phyloP scores from a whole-genome alignment of 1,140 invertebrate genomes.

The Neodiprion virginianus region DNA sequence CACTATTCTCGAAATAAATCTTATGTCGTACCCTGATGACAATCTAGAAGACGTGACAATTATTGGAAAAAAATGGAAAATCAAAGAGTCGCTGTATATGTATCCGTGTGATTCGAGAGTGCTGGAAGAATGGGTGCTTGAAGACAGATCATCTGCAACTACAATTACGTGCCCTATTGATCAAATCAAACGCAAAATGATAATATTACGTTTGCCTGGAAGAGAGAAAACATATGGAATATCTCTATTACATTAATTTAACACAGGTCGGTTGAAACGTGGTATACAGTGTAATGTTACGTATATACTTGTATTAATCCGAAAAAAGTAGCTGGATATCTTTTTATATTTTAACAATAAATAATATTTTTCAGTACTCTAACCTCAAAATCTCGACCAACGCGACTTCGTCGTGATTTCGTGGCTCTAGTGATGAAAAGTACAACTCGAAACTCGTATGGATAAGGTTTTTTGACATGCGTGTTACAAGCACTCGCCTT shows the following conservation, averaged over 20 bases:
- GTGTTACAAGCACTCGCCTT: background rate
- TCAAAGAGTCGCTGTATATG: no score
- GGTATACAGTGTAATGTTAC: background rate
- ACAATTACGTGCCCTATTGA: background rate
- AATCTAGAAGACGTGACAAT: no score
- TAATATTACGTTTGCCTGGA: background rate
- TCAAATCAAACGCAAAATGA: constrained; percentile 1
- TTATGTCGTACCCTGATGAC: no score
- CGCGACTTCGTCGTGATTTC: background rate
- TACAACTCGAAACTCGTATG: background rate
- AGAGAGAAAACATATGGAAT: background rate
- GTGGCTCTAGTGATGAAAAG: background rate
- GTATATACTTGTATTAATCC: background rate
- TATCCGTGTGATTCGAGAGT: no score
- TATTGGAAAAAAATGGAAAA: no score
- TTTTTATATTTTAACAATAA: no score
- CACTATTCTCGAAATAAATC: no score
- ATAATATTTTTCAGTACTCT: no score
- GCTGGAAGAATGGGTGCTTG: no score
- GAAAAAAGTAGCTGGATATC: no score
- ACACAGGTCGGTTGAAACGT: background rate
- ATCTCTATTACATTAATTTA: constrained; percentile 1
- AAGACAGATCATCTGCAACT: no score
- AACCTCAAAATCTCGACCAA: background rate
- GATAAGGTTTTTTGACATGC: background rate